Percentiles rank a stretch among this genome's conserved stretches.
These are phyloP conservation scores for Harpalus rubripes DNA, from an alignment of 2,888 invertebrate genomes.

Conservation along the genomic window DNA sequence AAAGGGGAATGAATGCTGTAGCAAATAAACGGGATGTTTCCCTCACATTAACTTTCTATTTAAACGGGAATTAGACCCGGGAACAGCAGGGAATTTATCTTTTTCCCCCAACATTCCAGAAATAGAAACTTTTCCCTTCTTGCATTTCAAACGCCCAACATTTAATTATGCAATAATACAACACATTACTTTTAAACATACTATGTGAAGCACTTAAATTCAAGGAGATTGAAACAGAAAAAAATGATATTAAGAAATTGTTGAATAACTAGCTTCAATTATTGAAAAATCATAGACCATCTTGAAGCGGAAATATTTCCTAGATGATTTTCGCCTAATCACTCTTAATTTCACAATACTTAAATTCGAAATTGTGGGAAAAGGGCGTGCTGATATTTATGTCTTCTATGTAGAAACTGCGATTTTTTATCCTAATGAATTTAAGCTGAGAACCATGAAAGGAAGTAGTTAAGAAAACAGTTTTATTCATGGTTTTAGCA, in stretches of 20 bases:
- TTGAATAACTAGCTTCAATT: too few relatives aligned
- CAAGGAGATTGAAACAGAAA: too few relatives aligned
- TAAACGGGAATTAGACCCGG: constrained; percentile 49
- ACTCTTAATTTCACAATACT: too few relatives aligned
- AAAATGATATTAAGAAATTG: too few relatives aligned
- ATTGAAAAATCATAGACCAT: too few relatives aligned
- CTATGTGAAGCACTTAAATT: too few relatives aligned
- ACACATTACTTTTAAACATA: too few relatives aligned
- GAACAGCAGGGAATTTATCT: constrained; percentile 36
- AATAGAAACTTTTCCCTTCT: background rate
- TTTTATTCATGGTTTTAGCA: constrained; percentile 35
- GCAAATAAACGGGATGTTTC: constrained; percentile 18
- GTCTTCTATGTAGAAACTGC: background rate
- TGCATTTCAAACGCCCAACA: too few relatives aligned
- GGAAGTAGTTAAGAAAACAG: constrained; percentile 48
- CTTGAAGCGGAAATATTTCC: too few relatives aligned
- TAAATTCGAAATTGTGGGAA: background rate
- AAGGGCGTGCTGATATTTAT: background rate
- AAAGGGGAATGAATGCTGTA: background rate
- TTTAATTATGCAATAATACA: too few relatives aligned
- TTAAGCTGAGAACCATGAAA: constrained; percentile 38
- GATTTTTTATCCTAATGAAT: constrained; percentile 34
- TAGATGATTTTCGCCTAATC: too few relatives aligned
- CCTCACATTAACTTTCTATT: constrained; percentile 45
- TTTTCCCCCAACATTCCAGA: background rate